phyloP scores from a whole-genome alignment of 2,113 vertebrate species.

The Rhodinocichla rosea region DNA sequence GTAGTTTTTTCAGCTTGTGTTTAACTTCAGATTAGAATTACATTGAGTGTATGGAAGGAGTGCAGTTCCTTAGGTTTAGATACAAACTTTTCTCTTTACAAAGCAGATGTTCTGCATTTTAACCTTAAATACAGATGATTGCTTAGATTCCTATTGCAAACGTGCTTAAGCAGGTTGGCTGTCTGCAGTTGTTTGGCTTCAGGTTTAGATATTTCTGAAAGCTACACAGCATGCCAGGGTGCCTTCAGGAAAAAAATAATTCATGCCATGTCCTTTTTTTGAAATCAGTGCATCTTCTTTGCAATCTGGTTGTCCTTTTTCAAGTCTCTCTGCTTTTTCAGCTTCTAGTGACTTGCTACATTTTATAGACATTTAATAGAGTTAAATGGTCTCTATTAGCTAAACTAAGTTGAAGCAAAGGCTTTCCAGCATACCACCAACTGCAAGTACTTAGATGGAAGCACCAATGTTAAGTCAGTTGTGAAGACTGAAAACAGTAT shows the following conservation, averaged over 20 bases:
- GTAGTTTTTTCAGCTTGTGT: not conserved
- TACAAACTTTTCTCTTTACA: not conserved
- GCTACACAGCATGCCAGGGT: not conserved
- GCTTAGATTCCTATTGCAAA: not conserved
- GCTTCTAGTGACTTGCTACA: not conserved
- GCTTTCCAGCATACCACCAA: not conserved
- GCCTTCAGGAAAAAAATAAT: not conserved
- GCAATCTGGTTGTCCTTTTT: not conserved
- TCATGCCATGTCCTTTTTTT: not conserved
- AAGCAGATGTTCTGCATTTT: not conserved
- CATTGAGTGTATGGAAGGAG: not conserved
- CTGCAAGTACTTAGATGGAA: not conserved
- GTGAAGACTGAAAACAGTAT: not conserved
- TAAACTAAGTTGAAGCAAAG: not conserved
- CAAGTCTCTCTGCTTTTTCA: not conserved
- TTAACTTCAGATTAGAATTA: not conserved
- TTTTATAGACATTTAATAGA: too few species aligned
- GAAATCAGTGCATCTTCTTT: not conserved
- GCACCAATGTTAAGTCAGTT: not conserved
- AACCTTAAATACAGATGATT: not conserved
- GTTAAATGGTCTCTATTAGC: not conserved
- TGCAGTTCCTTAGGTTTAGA: not conserved
- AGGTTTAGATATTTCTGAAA: not conserved
- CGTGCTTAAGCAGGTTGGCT: constrained; percentile 16
- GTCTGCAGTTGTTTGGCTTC: not conserved